These are phyloP conservation scores for Desmophyllum pertusum DNA, from an alignment of 92 coral and sea anemone species.

Conservation along the genomic window DNA sequence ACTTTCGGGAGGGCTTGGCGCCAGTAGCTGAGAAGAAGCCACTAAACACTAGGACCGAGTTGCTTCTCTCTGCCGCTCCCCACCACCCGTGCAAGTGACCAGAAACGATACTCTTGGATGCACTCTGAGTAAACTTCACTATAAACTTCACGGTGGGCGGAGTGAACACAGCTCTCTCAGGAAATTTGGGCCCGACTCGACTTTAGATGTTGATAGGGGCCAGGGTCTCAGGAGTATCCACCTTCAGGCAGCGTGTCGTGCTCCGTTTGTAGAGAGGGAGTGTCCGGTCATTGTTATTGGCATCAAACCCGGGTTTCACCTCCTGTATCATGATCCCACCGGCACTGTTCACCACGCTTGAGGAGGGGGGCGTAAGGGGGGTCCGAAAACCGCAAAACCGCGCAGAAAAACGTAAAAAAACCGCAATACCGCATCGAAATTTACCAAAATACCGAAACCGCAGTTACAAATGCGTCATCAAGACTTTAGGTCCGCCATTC, in stretches of 20 bases:
- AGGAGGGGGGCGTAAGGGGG: too few relatives aligned
- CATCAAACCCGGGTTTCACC: background rate
- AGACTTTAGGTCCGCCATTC: too few relatives aligned
- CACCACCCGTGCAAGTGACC: conserved; percentile 39
- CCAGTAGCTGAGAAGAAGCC: too few relatives aligned
- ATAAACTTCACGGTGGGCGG: conserved; percentile 28
- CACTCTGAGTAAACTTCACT: conserved; percentile 25
- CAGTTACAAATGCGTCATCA: too few relatives aligned
- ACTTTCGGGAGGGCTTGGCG: too few relatives aligned
- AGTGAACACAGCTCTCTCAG: conserved; percentile 9
- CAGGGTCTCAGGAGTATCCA: conserved; percentile 31
- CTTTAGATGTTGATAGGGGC: background rate
- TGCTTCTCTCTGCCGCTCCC: conserved; percentile 52
- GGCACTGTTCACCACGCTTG: too few relatives aligned
- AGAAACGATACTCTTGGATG: conserved; percentile 23
- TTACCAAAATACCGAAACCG: too few relatives aligned
- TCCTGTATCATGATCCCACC: too few relatives aligned
- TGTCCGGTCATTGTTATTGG: background rate
- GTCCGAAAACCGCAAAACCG: too few relatives aligned
- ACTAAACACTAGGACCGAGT: conserved; percentile 44
- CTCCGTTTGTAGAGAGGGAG: background rate
- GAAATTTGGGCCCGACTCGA: conserved; percentile 20
- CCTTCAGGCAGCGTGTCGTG: conserved; percentile 7
- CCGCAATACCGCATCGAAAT: too few relatives aligned
- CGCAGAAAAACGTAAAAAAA: too few relatives aligned